Conservation (phyloP, 2,888 invertebrate genomes). For the Lepidocyrtoides sp. region DNA sequence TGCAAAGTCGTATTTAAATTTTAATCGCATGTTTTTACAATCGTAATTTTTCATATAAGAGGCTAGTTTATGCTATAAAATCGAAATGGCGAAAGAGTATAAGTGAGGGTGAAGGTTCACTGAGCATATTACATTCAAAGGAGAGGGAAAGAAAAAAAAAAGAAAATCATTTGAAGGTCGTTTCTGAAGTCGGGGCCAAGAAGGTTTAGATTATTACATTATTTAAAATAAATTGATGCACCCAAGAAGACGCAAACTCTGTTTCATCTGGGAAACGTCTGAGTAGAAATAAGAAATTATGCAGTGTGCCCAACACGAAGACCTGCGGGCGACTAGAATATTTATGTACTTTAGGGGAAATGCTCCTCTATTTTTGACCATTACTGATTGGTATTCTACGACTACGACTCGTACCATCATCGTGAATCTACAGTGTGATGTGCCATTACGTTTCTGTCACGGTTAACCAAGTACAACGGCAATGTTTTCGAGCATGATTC, state of each 20-base stretch:
- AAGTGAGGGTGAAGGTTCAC: neutral
- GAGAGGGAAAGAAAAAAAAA: neutral
- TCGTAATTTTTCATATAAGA: too few relatives aligned
- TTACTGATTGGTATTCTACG: slow-evolving; percentile 3
- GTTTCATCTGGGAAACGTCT: neutral
- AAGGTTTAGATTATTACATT: neutral
- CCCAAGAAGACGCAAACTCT: neutral
- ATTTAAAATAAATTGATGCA: slow-evolving; percentile 1
- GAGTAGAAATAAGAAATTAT: neutral
- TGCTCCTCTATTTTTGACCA: neutral
- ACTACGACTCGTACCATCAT: neutral
- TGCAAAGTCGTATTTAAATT: too few relatives aligned
- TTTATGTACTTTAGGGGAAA: neutral
- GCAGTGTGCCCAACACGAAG: neutral
- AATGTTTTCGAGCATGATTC: neutral
- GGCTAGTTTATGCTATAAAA: too few relatives aligned
- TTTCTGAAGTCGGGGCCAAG: neutral
- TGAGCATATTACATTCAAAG: too few relatives aligned
- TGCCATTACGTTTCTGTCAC: neutral
- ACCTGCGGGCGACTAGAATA: neutral
- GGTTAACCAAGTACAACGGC: neutral
- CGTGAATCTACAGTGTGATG: neutral
- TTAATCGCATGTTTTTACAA: too few relatives aligned
- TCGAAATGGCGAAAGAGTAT: too few relatives aligned
- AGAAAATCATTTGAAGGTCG: too few relatives aligned